A percentile compares a stretch with the other conserved stretches of the same genome.
Conservation (phyloP, 1,140 invertebrate genomes). For the Hestina assimilis region DNA sequence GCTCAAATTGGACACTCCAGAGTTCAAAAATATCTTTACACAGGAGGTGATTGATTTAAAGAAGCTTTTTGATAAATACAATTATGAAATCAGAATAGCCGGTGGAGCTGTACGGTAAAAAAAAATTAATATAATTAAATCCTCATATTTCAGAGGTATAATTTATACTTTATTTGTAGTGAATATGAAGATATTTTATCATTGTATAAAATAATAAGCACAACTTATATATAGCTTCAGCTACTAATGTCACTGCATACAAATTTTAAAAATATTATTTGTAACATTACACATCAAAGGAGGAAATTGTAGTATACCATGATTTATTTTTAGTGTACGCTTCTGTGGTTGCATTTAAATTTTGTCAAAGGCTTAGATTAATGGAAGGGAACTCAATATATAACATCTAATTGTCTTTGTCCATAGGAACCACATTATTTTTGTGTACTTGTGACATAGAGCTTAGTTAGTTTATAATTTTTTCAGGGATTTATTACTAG, state of each 20-base stretch:
- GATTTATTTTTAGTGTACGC: too few species aligned
- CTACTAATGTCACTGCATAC: too few species aligned
- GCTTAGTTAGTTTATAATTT: slow-evolving; percentile 1
- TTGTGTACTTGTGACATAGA: background rate
- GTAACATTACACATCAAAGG: too few species aligned
- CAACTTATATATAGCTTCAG: too few species aligned
- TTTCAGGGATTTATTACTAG: slow-evolving; percentile 93
- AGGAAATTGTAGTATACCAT: too few species aligned
- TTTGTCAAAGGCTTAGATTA: too few species aligned
- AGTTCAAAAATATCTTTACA: slow-evolving; percentile 91
- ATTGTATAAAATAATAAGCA: slow-evolving; percentile 16
- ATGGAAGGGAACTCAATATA: too few species aligned
- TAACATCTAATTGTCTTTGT: background rate
- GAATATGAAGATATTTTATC: slow-evolving; percentile 5
- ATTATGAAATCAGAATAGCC: slow-evolving; percentile 93
- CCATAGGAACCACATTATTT: too few species aligned
- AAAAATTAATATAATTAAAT: background rate
- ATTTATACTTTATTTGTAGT: background rate
- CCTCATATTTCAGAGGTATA: background rate
- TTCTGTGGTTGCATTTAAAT: too few species aligned
- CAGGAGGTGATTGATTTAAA: slow-evolving; percentile 85
- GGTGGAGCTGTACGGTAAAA: slow-evolving; percentile 92
- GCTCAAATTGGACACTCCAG: slow-evolving; percentile 82
- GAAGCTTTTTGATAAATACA: slow-evolving; percentile 88
- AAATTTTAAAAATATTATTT: too few species aligned